phyloP scores from a whole-genome alignment of 2,113 vertebrate species.

The Lepus europaeus region DNA sequence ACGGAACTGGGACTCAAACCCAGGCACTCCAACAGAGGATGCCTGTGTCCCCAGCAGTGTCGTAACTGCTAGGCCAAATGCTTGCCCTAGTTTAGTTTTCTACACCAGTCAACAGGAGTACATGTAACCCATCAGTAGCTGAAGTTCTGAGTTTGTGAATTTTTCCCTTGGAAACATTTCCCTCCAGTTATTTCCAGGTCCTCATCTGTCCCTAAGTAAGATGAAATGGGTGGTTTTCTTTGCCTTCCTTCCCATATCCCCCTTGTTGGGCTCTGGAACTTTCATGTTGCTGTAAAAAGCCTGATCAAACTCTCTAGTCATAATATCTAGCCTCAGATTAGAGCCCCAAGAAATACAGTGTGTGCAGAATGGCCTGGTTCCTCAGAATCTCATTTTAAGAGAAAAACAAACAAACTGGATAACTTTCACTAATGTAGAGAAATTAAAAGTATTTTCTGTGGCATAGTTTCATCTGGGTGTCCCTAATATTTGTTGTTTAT shows the following conservation, averaged over 20 bases:
- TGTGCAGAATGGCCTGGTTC: background rate
- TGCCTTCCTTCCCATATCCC: background rate
- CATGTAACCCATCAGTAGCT: background rate
- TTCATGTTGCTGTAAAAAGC: background rate
- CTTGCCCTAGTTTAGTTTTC: background rate
- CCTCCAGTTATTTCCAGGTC: constrained; percentile 2
- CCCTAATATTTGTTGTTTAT: constrained; percentile 6
- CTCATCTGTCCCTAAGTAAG: background rate
- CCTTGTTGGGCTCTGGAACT: background rate
- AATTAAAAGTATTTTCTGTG: background rate
- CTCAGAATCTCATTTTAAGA: constrained; percentile 34
- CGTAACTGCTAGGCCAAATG: too few relatives aligned
- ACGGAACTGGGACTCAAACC: too few relatives aligned
- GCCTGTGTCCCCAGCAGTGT: too few relatives aligned
- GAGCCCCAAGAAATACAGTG: background rate
- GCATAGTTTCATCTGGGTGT: background rate
- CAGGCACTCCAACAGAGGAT: too few relatives aligned
- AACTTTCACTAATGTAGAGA: constrained; percentile 14
- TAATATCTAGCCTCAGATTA: background rate
- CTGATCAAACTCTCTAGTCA: background rate
- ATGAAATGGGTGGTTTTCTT: background rate
- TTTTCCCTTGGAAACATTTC: constrained; percentile 7
- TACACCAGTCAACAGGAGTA: background rate
- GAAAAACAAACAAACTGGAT: constrained; percentile 10
- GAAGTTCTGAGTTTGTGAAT: constrained; percentile 1